These are phyloP conservation scores for Cataglyphis livida DNA, from an alignment of 2,888 invertebrate species.

Conservation along the genomic window DNA sequence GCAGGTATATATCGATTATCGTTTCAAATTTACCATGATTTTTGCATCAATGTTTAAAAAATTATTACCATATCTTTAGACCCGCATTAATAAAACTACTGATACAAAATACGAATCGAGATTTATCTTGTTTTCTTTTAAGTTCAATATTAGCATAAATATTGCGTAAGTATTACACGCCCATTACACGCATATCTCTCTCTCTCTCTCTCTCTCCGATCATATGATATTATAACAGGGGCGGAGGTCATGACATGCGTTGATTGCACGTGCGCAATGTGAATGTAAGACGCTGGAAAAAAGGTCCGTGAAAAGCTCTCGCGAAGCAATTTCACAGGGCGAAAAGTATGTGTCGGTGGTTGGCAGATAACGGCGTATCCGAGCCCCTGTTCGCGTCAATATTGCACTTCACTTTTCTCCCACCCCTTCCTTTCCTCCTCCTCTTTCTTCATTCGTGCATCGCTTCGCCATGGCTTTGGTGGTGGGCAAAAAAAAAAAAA, in stretches of 20 bases:
- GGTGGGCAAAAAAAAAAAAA: constrained; percentile 7
- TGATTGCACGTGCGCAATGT: constrained; percentile 10
- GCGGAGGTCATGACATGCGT: neutral
- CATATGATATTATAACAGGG: neutral
- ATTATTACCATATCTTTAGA: neutral
- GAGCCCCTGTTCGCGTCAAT: constrained; percentile 51
- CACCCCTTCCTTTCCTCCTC: constrained; percentile 30
- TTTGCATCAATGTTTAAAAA: neutral
- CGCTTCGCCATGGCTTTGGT: constrained; percentile 26
- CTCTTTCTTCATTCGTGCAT: constrained; percentile 5
- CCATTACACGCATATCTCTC: neutral
- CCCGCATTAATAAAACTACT: neutral
- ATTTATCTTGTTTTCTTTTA: neutral
- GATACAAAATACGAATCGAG: neutral
- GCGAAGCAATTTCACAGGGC: constrained; percentile 51
- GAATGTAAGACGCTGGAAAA: constrained; percentile 41
- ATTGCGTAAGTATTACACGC: neutral
- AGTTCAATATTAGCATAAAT: neutral
- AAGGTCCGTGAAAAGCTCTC: constrained; percentile 43
- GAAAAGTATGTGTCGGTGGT: constrained; percentile 47
- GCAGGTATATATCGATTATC: neutral
- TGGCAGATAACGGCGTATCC: constrained; percentile 55
- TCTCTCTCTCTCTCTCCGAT: neutral
- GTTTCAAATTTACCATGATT: neutral
- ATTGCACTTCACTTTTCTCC: constrained; percentile 43